A percentile compares a stretch with the other conserved stretches of the same genome.
phyloP scores from a whole-genome alignment of 2,797 vertebrate genomes.

The Neopelma chrysocephalum region DNA sequence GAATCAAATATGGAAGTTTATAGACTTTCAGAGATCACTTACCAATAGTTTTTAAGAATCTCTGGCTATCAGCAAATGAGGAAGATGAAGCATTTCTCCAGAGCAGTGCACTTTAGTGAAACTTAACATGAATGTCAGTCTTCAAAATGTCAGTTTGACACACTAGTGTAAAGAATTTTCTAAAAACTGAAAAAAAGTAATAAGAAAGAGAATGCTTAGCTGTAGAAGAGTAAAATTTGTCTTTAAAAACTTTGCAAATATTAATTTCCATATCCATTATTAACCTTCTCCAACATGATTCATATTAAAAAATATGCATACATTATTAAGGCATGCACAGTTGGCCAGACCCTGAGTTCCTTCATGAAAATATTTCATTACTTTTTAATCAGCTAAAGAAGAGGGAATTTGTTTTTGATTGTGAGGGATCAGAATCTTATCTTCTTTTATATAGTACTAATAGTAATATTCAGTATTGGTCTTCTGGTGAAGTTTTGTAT shows the following conservation, averaged over 20 bases:
- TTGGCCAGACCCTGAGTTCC: not conserved
- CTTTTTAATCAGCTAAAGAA: not conserved
- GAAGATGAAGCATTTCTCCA: conserved; percentile 27
- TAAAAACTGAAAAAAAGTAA: conserved; percentile 31
- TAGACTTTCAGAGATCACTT: not conserved
- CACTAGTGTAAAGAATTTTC: conserved; percentile 43
- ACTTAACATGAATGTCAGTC: not conserved
- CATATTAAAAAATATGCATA: conserved; percentile 11
- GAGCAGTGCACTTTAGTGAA: not conserved
- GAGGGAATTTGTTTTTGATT: not conserved
- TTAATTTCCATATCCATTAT: conserved; percentile 43
- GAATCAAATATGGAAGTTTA: accelerated
- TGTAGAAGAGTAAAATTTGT: conserved; percentile 26
- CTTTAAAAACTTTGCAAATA: conserved; percentile 22
- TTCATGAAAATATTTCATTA: not conserved
- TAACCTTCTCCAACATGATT: conserved; percentile 34
- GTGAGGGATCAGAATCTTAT: not conserved
- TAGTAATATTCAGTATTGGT: conserved; percentile 35
- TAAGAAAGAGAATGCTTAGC: conserved; percentile 18
- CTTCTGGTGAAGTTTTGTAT: conserved; percentile 47
- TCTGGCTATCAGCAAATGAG: not conserved
- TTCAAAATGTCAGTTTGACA: conserved; percentile 57
- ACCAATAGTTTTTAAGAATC: not conserved
- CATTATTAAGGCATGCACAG: conserved; percentile 8
- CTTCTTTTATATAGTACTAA: conserved; percentile 3